phyloP scores from a whole-genome alignment of 2,888 invertebrate genomes.

The Julus scandinavius region DNA sequence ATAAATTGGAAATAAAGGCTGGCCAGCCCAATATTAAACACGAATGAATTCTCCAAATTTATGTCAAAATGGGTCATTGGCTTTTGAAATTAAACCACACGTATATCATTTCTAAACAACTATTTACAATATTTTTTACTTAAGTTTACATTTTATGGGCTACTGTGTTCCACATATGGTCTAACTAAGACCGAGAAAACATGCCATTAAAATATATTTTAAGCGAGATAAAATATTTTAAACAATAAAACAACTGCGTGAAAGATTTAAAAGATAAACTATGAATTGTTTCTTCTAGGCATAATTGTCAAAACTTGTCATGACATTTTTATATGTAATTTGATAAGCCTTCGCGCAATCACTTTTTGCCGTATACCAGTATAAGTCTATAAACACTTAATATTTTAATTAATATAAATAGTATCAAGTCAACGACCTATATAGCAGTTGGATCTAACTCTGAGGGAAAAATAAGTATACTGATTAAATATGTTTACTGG shows the following conservation, averaged over 20 bases:
- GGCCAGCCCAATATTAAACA: conserved; percentile 8
- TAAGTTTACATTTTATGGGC: neutral
- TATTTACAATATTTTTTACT: neutral
- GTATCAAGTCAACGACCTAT: neutral
- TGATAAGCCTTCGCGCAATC: neutral
- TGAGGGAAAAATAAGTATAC: neutral
- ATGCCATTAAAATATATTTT: neutral
- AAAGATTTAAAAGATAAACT: neutral
- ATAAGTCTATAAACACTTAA: neutral
- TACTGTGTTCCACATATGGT: neutral
- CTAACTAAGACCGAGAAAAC: neutral
- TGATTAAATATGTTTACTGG: neutral
- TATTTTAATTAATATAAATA: neutral
- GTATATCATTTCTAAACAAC: neutral
- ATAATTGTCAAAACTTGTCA: neutral
- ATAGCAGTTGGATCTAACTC: neutral
- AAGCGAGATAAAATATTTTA: neutral
- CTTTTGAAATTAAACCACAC: neutral
- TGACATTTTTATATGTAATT: neutral
- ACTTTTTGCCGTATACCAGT: neutral
- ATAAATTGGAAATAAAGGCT: neutral
- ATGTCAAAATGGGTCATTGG: conserved; percentile 16
- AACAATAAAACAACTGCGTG: neutral
- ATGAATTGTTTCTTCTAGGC: neutral
- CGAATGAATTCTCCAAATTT: neutral